Percentiles rank a stretch among this genome's conserved stretches.
These are phyloP conservation scores for Papilio glaucus DNA, from an alignment of 1,140 invertebrate genomes.

Conservation along the genomic window DNA sequence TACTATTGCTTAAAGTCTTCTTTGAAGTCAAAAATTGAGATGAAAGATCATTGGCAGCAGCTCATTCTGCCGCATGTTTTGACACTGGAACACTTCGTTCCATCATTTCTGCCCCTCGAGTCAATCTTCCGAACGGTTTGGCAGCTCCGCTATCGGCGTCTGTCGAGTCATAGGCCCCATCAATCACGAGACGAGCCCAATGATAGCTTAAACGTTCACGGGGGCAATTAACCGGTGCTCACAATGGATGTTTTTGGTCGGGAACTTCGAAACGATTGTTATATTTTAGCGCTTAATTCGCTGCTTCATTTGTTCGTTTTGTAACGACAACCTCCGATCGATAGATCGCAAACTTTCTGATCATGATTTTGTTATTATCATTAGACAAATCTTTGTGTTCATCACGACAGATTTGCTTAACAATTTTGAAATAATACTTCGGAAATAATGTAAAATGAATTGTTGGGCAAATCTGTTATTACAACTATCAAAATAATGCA, in stretches of 20 bases:
- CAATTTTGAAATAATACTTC: not conserved
- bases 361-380: slow-evolving; percentile 25
- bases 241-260: slow-evolving; percentile 69
- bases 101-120: slow-evolving; percentile 70
- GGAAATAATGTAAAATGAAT: not conserved
- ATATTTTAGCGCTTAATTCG: slow-evolving; percentile 39
- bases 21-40: not conserved
- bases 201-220: slow-evolving; percentile 62
- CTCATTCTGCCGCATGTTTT: slow-evolving; percentile 64
- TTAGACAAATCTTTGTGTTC: slow-evolving; percentile 16
- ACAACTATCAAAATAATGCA: not conserved
- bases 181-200: slow-evolving; percentile 69
- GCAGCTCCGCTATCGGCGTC: slow-evolving; percentile 66
- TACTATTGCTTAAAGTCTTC: not conserved
- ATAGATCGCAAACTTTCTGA: slow-evolving; percentile 22
- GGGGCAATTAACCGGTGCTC: slow-evolving; percentile 58
- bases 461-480: not conserved
- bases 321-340: slow-evolving; percentile 2
- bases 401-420: slow-evolving; percentile 4
- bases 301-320: slow-evolving; percentile 51
- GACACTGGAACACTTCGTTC: slow-evolving; percentile 55
- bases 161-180: slow-evolving; percentile 69
- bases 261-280: slow-evolving; percentile 56
- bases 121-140: slow-evolving; percentile 74
- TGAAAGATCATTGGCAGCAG: slow-evolving; percentile 49